These are phyloP conservation scores for Archilochus colubris DNA, from an alignment of 2,113 vertebrate genomes.

Conservation along the genomic window DNA sequence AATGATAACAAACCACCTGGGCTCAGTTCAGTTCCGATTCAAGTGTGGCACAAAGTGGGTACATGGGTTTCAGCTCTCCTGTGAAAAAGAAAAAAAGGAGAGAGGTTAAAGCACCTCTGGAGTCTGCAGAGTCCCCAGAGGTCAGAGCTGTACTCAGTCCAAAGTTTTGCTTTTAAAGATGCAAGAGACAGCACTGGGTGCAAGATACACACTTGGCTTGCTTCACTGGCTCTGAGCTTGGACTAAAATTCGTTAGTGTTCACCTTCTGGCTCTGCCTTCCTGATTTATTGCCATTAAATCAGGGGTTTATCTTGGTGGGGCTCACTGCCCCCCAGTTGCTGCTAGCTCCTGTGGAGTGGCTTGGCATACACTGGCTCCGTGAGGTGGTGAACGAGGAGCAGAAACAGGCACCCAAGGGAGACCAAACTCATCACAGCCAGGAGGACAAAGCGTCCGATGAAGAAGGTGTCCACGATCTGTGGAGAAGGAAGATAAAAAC, in stretches of 20 bases:
- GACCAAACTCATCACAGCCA: slow-evolving; percentile 72
- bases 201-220: background rate
- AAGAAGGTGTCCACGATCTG: slow-evolving; percentile 90
- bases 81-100: background rate
- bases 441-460: slow-evolving; percentile 87
- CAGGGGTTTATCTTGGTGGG: background rate
- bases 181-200: background rate
- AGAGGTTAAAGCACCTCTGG: background rate
- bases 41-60: background rate
- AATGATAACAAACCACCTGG: fast-evolving
- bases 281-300: background rate
- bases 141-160: fast-evolving
- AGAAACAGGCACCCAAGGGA: slow-evolving; percentile 84
- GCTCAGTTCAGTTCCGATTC: background rate
- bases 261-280: background rate
- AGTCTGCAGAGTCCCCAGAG: background rate
- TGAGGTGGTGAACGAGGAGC: slow-evolving; percentile 83
- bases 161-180: background rate
- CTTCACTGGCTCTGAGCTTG: background rate
- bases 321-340: background rate
- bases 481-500: background rate
- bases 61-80: background rate
- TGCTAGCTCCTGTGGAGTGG: slow-evolving; percentile 66
- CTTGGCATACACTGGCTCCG: slow-evolving; percentile 89
- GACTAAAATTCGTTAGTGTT: fast-evolving